Conservation (phyloP, 2,113 vertebrate species). For the Pagrus major region DNA sequence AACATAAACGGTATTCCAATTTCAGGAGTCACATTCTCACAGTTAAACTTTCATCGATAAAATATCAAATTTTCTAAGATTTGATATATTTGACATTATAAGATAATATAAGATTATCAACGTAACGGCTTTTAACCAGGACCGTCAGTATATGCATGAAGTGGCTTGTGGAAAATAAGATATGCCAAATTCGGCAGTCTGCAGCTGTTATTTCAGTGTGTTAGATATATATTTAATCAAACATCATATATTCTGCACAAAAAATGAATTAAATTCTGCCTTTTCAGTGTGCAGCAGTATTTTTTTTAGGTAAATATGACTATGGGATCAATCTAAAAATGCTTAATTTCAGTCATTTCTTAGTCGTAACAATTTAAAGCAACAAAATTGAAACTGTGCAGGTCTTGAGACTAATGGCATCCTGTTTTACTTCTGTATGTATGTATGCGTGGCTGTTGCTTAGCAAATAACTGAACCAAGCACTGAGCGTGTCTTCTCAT, state of each 20-base stretch:
- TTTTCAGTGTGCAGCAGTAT: neutral
- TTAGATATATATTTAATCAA: neutral
- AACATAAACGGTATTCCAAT: neutral
- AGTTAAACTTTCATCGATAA: neutral
- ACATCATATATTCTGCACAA: neutral
- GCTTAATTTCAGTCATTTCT: neutral
- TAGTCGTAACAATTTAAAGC: neutral
- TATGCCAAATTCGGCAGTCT: neutral
- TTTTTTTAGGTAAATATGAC: neutral
- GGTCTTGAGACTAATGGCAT: too few relatives aligned
- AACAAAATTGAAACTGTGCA: neutral
- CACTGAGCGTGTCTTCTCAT: too few relatives aligned
- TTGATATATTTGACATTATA: too few relatives aligned
- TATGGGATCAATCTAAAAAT: neutral
- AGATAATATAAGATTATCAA: neutral
- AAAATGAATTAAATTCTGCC: neutral
- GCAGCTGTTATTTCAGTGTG: neutral
- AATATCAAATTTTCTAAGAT: too few relatives aligned
- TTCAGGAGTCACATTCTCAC: neutral
- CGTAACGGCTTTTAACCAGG: too few relatives aligned
- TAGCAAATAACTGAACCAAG: too few relatives aligned
- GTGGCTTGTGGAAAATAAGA: neutral
- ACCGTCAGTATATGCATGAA: neutral
- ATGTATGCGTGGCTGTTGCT: too few relatives aligned
- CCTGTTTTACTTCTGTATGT: too few relatives aligned